These are phyloP conservation scores for Gila orcuttii DNA, from an alignment of 2,113 vertebrate genomes.

Conservation along the genomic window DNA sequence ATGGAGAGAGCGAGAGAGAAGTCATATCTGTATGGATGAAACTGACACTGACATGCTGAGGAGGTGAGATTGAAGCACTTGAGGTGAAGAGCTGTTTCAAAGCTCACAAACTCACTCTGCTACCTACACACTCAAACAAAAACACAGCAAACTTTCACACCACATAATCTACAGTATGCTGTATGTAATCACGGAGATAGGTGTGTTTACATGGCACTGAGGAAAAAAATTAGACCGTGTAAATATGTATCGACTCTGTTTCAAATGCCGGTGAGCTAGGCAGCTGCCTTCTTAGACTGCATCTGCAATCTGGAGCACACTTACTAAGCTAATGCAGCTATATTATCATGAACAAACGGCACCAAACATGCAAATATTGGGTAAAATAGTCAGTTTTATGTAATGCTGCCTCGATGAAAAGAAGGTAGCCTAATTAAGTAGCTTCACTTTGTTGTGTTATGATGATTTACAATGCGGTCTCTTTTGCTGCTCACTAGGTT, in stretches of 20 bases:
- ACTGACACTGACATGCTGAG: slow-evolving; percentile 37
- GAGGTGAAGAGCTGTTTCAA: slow-evolving; percentile 48
- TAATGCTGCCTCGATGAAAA: too few relatives aligned
- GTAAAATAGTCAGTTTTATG: neutral
- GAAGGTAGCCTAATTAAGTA: neutral
- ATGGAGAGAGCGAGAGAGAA: slow-evolving; percentile 16
- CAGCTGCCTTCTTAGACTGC: too few relatives aligned
- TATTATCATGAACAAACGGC: neutral
- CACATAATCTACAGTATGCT: neutral
- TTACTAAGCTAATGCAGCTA: neutral
- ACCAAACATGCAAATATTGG: neutral
- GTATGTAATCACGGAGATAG: neutral
- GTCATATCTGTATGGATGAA: slow-evolving; percentile 15
- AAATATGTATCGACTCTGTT: neutral
- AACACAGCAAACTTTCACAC: neutral
- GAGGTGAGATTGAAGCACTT: slow-evolving; percentile 48
- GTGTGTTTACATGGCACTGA: neutral
- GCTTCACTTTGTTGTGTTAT: neutral
- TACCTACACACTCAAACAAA: slow-evolving; percentile 1
- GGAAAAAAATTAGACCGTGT: neutral
- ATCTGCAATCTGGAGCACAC: neutral
- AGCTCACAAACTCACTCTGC: slow-evolving; percentile 40
- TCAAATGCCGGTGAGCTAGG: neutral
- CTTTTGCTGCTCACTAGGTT: neutral
- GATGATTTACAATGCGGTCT: neutral